Evolutionary conservation across 2,113 vertebrate species (phyloP), one percentile per base, ranked within the genome.

Genomic region (Girardinichthys multiradiatus): DNA sequence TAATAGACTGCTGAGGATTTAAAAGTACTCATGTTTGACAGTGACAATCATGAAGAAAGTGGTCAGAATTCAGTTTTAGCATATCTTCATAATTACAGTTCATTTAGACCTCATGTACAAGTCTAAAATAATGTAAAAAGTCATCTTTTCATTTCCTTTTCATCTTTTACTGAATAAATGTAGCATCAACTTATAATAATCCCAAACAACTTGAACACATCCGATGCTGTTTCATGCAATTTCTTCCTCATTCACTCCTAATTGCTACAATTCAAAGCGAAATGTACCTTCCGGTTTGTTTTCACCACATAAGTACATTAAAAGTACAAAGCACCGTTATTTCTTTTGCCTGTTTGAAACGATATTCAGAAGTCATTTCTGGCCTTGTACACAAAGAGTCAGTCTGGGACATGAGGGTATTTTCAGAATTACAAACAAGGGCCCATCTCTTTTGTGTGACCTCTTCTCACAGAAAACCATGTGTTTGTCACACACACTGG

Each of bases 401-500:
- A 80, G 24, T 31, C 58, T 78, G 75, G 76, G 64, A 78, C 72
- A 71, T 12, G 33, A 12, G 26, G 64, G 76, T 83, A 82, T 85
- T 83, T 83, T 70, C 58, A 74, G 76, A 83, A 81, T 79, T 54
- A 79, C 63, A 91, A 84, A 89, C 78, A 85, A 85, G 76, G 74
- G 57, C 76, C 61, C 29, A 30, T 90, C 72, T 86, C 64, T 83
- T 84, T 83, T 84, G 57, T 80, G 76, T 91, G 87, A 91, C 83
- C 90, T 89, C 83, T 84, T 62, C 79, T 84, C 65, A 27, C 65
- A 81, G 82, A 86, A 80, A 89, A 88, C 76, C 88, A 91, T 82
- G 87, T 89, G 87, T 89, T 87, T 84, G 81, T 92, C 84, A 87
- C 86, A 86, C 90, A 79, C 78, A 72, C 45, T 76, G 73, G 87